Evolutionary conservation across 1,140 invertebrate species (phyloP), one percentile per base, ranked within the genome.

Genomic region (Aphaenogaster ashmeadi): DNA sequence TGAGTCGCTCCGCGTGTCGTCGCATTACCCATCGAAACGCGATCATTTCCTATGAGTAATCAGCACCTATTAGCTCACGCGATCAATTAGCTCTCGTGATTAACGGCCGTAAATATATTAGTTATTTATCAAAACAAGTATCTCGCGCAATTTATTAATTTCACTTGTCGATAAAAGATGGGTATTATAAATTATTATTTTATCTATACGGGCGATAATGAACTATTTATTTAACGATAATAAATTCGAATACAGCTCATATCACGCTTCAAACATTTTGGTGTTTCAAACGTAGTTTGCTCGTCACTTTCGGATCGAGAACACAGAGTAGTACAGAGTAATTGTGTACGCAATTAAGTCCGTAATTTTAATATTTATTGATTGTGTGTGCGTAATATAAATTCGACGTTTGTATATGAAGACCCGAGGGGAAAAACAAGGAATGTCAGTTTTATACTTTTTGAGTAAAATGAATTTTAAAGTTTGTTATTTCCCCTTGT

Each of bases 31-130:
- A 64, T n/a, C 60, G 60, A 41, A 21, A 66, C 18, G 36, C n/a
- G 64, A 41, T 66, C 64, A 11, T 36, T 66, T 66, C 36, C n/a
- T 66, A 66, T 21, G 36, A 66, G n/a, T 66, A 66, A 66, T 66
- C 36, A 38, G 36, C 18, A 66, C 5, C 18, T 38, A 38, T 66
- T 66, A 66, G 36, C 36, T 41, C 36, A 66, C 36, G 36, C n/a
- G 64, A 66, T 66, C 36, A 21, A 66, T 66, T 66, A 41, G 21
- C 18, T 41, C 36, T 66, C 38, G 64, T 21, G 9, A 41, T 66
- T 66, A 41, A 66, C 62, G 8, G n/a, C 64, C 11, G 33, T 64
- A 38, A 38, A 66, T 9, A 5, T n/a, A 41, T 66, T 8, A 66
- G 8, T 8, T 66, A 66, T 66, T 66, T 66, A 64, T 64, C 36